These are phyloP conservation scores for Tachystola acroxantha DNA, from an alignment of 2,888 invertebrate genomes.

Conservation along the genomic window DNA sequence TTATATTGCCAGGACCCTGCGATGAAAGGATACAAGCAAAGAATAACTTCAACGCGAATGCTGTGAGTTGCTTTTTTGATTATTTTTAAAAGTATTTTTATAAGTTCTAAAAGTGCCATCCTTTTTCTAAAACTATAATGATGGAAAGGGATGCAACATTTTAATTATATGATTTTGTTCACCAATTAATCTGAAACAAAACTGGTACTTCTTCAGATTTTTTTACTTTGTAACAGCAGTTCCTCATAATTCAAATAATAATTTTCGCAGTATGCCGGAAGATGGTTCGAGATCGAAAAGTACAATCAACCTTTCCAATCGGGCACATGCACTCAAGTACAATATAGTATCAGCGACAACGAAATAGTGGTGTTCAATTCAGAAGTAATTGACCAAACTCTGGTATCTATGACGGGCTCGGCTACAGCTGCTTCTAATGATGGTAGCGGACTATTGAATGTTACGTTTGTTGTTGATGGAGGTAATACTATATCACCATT, in stretches of 20 bases:
- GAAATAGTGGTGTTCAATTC: slow-evolving; percentile 34
- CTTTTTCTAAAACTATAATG: too few species aligned
- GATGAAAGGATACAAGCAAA: slow-evolving; percentile 37
- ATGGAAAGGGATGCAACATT: too few species aligned
- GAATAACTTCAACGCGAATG: slow-evolving; percentile 33
- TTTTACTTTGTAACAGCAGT: too few species aligned
- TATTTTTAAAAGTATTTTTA: too few species aligned
- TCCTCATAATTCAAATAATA: too few species aligned
- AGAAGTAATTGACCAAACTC: slow-evolving; percentile 51
- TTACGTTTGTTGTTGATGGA: slow-evolving; percentile 72
- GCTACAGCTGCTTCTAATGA: slow-evolving; percentile 59
- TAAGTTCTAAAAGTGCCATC: too few species aligned
- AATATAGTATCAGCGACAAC: slow-evolving; percentile 48
- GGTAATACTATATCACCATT: slow-evolving; percentile 40
- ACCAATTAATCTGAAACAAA: too few species aligned
- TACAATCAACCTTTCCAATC: slow-evolving; percentile 80
- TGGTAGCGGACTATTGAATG: slow-evolving; percentile 70
- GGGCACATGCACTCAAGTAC: slow-evolving; percentile 79
- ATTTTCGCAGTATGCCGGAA: slow-evolving; percentile 56
- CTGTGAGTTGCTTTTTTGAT: slow-evolving; percentile 34
- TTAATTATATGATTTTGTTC: too few species aligned
- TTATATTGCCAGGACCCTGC: slow-evolving; percentile 46
- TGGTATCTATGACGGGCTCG: slow-evolving; percentile 67
- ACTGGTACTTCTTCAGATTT: too few species aligned
- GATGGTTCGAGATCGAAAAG: slow-evolving; percentile 81